Conservation (phyloP, 2,797 vertebrate genomes). For the Girardinus metallicus region DNA sequence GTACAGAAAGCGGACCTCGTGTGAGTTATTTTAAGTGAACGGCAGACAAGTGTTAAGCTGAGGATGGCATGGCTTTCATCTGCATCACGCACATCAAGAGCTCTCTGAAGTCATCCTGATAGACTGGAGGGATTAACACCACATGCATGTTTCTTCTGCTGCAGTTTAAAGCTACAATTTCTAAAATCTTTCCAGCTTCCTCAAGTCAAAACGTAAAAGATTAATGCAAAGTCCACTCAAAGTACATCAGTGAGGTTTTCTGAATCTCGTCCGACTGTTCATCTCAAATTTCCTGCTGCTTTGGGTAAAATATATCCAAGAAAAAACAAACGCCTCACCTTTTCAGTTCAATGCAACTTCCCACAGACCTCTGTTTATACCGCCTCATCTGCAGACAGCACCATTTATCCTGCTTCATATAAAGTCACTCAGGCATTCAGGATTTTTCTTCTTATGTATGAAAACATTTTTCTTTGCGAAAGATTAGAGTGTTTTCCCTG, state of each 20-base stretch:
- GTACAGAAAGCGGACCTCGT: conserved; percentile 15
- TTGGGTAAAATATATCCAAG: neutral
- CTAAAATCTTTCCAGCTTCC: neutral
- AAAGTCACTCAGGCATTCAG: conserved; percentile 20
- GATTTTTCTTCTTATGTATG: conserved; percentile 1
- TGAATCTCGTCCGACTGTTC: conserved; percentile 36
- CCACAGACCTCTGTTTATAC: conserved; percentile 17
- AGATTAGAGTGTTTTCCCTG: conserved; percentile 20
- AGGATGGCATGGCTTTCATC: conserved; percentile 60
- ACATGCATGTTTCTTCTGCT: conserved; percentile 10
- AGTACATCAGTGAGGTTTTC: conserved; percentile 37
- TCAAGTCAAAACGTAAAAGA: neutral
- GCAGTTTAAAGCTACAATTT: conserved; percentile 7
- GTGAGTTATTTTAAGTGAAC: conserved; percentile 71
- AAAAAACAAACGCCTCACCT: neutral
- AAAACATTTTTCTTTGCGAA: conserved; percentile 7
- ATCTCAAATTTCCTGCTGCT: conserved; percentile 9
- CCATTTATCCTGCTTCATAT: conserved; percentile 26
- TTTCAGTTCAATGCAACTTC: neutral
- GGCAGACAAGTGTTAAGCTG: conserved; percentile 54
- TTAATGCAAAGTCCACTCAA: conserved; percentile 26
- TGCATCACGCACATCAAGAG: conserved; percentile 11
- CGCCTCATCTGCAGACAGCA: conserved; percentile 20
- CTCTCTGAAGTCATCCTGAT: conserved; percentile 25
- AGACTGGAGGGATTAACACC: conserved; percentile 28